Conservation (phyloP, 1,140 invertebrate species). For the Nymphalis io region DNA sequence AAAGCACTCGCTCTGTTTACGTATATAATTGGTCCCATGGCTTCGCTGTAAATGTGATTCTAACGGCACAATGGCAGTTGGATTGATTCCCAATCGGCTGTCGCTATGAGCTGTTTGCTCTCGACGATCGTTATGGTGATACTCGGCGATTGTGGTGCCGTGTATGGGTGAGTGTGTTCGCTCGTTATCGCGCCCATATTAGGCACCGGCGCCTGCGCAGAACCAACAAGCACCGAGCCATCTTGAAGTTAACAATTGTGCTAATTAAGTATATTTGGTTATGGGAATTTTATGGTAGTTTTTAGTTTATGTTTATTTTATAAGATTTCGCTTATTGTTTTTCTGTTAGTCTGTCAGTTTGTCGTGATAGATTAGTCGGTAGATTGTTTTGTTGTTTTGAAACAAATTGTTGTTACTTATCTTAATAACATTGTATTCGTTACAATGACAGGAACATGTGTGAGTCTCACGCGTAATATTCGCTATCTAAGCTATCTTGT, state of each 20-base stretch:
- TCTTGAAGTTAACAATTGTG: conserved; percentile 22
- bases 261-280: conserved; percentile 29
- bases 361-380: too few relatives aligned
- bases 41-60: conserved; percentile 7
- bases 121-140: conserved; percentile 28
- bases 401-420: too few relatives aligned
- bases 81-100: conserved; percentile 21
- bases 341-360: too few relatives aligned
- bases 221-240: conserved; percentile 1
- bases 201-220: conserved; percentile 42
- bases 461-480: too few relatives aligned
- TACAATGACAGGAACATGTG: too few relatives aligned
- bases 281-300: background rate
- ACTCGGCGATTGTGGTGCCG: conserved; percentile 37
- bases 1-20: background rate
- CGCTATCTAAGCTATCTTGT: too few relatives aligned
- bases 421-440: too few relatives aligned
- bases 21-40: background rate
- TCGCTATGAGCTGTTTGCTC: conserved; percentile 1
- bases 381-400: too few relatives aligned
- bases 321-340: background rate
- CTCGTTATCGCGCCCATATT: conserved; percentile 58
- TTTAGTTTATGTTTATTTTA: background rate
- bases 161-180: conserved; percentile 35
- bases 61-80: conserved; percentile 19